Percentiles rank a stretch among this genome's conserved stretches.
These are phyloP conservation scores for Polyodon spathula DNA, from an alignment of 2,113 vertebrate species.

Conservation along the genomic window DNA sequence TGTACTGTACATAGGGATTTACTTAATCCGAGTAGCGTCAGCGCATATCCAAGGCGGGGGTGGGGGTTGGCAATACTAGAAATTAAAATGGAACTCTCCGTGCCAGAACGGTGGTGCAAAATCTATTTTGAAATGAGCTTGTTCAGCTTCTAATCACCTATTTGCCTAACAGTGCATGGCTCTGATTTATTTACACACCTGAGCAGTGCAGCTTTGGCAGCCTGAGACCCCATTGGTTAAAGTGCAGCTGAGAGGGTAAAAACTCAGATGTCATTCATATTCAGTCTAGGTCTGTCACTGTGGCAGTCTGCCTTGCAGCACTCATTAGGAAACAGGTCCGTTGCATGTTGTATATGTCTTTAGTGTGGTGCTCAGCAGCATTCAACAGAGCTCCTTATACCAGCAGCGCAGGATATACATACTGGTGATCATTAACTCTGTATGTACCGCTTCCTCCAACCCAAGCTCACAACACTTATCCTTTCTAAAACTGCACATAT, in stretches of 20 bases:
- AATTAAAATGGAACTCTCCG: neutral
- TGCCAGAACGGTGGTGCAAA: neutral
- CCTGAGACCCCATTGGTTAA: too few species aligned
- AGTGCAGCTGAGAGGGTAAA: neutral
- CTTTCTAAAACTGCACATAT: too few species aligned
- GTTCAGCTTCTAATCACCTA: neutral
- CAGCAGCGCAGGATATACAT: too few species aligned
- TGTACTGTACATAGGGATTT: neutral
- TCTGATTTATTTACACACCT: too few species aligned
- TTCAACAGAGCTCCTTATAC: too few species aligned
- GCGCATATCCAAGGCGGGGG: neutral
- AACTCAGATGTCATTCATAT: neutral
- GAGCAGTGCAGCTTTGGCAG: too few species aligned
- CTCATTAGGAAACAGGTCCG: neutral
- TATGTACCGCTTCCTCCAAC: too few species aligned
- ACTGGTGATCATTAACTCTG: too few species aligned
- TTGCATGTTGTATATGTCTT: too few species aligned
- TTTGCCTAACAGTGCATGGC: neutral
- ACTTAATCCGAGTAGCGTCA: neutral
- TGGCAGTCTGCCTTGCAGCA: neutral
- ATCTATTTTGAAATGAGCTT: neutral
- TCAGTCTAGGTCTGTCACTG: neutral
- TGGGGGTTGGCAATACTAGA: neutral
- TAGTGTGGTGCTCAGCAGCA: too few species aligned
- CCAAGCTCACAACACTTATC: too few species aligned